phyloP scores from a whole-genome alignment of 2,797 vertebrate species.

The Antrozous pallidus region DNA sequence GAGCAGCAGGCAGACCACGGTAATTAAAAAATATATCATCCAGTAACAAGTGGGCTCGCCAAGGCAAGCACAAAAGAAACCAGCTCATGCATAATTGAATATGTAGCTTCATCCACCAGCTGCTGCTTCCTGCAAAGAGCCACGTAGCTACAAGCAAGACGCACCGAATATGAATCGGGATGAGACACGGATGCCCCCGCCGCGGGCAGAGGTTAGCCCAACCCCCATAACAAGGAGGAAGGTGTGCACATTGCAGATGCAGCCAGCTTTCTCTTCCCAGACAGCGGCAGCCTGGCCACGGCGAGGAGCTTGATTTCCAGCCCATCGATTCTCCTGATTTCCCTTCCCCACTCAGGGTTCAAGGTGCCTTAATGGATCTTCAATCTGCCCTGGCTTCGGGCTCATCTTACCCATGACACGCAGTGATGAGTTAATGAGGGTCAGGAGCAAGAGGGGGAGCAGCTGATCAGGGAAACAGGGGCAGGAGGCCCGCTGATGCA shows the following conservation, averaged over 20 bases:
- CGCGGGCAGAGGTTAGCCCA: constrained; percentile 39
- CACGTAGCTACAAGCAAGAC: constrained; percentile 49
- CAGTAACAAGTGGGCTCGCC: constrained; percentile 64
- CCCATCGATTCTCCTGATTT: constrained; percentile 72
- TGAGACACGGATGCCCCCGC: constrained; percentile 65
- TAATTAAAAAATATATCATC: constrained; percentile 76
- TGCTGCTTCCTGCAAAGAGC: constrained; percentile 55
- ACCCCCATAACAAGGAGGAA: background rate
- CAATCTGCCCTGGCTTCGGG: constrained; percentile 59
- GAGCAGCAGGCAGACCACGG: constrained; percentile 34
- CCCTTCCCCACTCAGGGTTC: constrained; percentile 67
- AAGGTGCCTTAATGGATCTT: constrained; percentile 76
- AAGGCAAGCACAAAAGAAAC: constrained; percentile 60
- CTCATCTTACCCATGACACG: constrained; percentile 69
- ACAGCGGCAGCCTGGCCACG: background rate
- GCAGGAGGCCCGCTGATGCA: constrained; percentile 54
- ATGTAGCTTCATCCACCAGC: constrained; percentile 54
- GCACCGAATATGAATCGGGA: constrained; percentile 7
- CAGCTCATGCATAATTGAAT: constrained; percentile 69
- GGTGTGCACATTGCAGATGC: background rate
- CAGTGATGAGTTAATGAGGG: constrained; percentile 77
- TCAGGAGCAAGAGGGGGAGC: constrained; percentile 48
- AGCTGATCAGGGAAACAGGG: constrained; percentile 46
- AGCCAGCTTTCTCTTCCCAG: background rate
- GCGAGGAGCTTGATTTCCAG: constrained; percentile 61